Evolutionary conservation across 2,797 vertebrate species (phyloP).

Genomic region (Cyclura pinguis): DNA sequence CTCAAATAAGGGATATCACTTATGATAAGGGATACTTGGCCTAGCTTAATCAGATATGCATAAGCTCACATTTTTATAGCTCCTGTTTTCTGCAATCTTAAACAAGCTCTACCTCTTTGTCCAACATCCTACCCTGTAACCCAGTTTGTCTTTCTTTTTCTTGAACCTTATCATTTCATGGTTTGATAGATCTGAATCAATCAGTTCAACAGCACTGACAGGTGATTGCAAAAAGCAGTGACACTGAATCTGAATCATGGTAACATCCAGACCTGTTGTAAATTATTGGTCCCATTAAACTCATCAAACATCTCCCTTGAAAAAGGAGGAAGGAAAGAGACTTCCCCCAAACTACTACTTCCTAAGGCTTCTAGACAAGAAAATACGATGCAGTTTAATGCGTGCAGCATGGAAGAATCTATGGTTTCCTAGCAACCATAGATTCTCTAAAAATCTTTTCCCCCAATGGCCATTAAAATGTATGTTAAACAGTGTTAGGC

Average conservation of each 20-base stretch:
- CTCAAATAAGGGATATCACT: too few relatives aligned
- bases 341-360: slow-evolving; percentile 54
- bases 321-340: slow-evolving; percentile 28
- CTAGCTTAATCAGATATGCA: too few relatives aligned
- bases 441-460: slow-evolving; percentile 71
- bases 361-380: slow-evolving; percentile 59
- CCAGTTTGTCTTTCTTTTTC: not conserved
- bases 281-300: slow-evolving; percentile 19
- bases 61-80: not conserved
- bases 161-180: not conserved
- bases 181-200: not conserved
- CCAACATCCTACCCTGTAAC: not conserved
- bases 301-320: slow-evolving; percentile 34
- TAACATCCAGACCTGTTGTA: slow-evolving; percentile 4
- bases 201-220: not conserved
- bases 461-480: slow-evolving; percentile 72
- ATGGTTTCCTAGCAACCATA: slow-evolving; percentile 79
- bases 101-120: not conserved
- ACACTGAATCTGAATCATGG: not conserved
- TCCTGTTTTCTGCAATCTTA: not conserved
- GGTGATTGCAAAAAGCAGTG: not conserved
- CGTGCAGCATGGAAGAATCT: slow-evolving; percentile 63
- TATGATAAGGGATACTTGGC: too few relatives aligned
- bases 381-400: slow-evolving; percentile 65
- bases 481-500: slow-evolving; percentile 70